Conservation (phyloP, 1,140 invertebrate species). For the Lasaia peninsularis region DNA sequence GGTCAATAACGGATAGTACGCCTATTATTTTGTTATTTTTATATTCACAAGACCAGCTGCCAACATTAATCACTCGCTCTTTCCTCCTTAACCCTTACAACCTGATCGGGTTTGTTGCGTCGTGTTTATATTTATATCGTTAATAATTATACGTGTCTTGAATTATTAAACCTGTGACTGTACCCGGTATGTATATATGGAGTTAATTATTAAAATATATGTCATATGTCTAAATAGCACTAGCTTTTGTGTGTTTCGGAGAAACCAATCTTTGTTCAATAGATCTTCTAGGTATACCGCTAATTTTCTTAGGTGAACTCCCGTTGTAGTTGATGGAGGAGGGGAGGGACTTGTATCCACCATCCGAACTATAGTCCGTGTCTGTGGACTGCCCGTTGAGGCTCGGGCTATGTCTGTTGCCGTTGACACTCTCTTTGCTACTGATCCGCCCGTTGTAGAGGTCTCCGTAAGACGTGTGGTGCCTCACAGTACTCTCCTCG, state of each 20-base stretch:
- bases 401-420: conserved; percentile 61
- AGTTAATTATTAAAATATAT: background rate
- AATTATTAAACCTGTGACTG: no score
- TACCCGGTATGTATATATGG: no score
- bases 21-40: background rate
- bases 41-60: background rate
- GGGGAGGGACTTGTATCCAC: conserved; percentile 74
- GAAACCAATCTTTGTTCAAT: conserved; percentile 62
- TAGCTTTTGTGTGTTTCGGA: conserved; percentile 61
- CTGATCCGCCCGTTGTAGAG: conserved; percentile 64
- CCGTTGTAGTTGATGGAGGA: conserved; percentile 67
- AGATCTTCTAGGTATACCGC: conserved; percentile 70
- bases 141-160: background rate
- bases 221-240: conserved; percentile 42
- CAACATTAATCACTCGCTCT: background rate
- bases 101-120: background rate
- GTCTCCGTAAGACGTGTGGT: conserved; percentile 70
- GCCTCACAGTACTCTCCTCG: conserved; percentile 56
- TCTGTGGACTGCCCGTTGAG: conserved; percentile 70
- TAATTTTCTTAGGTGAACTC: conserved; percentile 63
- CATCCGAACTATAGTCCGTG: conserved; percentile 73
- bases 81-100: background rate
- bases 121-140: background rate
- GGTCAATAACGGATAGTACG: no score
- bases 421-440: conserved; percentile 62